phyloP scores from a whole-genome alignment of 2,797 vertebrate genomes.

The Gila robusta region DNA sequence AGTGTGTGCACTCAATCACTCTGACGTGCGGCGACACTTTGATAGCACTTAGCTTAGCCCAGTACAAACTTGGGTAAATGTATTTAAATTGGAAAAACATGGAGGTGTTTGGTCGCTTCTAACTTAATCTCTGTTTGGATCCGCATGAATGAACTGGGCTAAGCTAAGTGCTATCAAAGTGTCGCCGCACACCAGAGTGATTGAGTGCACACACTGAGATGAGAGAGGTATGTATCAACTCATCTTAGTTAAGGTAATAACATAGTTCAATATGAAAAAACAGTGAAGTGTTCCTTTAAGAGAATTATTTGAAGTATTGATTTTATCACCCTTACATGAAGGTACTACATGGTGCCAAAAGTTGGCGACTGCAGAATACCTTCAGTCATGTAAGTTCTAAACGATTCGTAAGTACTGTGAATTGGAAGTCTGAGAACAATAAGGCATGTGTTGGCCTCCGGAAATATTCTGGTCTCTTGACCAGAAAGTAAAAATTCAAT shows the following conservation, averaged over 20 bases:
- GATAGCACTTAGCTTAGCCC: no score
- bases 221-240: not conserved
- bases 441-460: constrained; percentile 32
- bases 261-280: no score
- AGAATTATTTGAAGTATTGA: not conserved
- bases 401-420: constrained; percentile 4
- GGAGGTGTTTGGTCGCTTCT: no score
- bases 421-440: constrained; percentile 29
- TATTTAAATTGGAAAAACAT: no score
- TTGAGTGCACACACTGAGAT: no score
- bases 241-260: not conserved
- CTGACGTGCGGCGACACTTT: no score
- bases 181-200: no score
- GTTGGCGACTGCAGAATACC: constrained; percentile 20
- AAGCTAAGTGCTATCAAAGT: no score
- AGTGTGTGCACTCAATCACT: no score
- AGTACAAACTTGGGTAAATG: no score
- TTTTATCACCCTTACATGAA: not conserved
- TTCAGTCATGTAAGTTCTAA: not conserved
- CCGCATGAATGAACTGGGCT: no score
- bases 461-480: constrained; percentile 30
- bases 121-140: no score
- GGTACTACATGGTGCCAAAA: not conserved
- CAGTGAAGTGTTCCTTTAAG: not conserved
- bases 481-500: constrained; percentile 13